Evolutionary conservation across 2,888 invertebrate species (phyloP), one percentile per base, ranked within the genome.

Genomic region (Epinotia ramella): DNA sequence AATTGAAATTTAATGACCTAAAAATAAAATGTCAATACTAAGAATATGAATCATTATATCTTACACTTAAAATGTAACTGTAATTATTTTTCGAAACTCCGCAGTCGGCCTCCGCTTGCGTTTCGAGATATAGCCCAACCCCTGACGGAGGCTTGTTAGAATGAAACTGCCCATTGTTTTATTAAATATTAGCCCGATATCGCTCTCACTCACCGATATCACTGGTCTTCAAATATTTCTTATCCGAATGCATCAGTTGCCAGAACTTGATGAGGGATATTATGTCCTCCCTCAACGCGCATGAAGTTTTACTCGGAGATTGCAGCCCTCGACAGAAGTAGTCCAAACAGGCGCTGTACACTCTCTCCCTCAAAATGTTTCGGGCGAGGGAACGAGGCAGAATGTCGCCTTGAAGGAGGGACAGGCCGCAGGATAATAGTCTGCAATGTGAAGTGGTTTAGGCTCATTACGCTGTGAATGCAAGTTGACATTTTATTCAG

Each of bases 171-270:
- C 24, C 24, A 28, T 28, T 24, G 1, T 24, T 24, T 24, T 24
- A 24, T 24, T 24, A 24, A 24, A 24, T 24, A n/a, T n/a, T n/a
- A n/a, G n/a, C n/a, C n/a, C n/a, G n/a, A 56, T 9, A 18, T 9
- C 56, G 20, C 9, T 57, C 57, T 57, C 7, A 44, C 63, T 63
- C 16, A 63, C 63, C 63, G 12, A 63, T 68, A 44, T 57, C 56
- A 44, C 57, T 97, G 69, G 96, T 96, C 89, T 97, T 97, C 82
- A 98, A 92, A 88, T 98, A 98, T 88, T 98, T 98, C 92, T 98
- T 98, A 85, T 98, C 98, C 1, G 97, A 97, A 86, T 99, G 98
- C 96, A 99, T 97, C 5, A 97, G 96, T 87, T 99, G 98, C 99
- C 99, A 99, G 93, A 99, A 99, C 83, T 97, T 96, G 75, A 99